Conservation (phyloP, 35 echinoderm and acorn worm genomes). For the Apostichopus parvimensis region DNA sequence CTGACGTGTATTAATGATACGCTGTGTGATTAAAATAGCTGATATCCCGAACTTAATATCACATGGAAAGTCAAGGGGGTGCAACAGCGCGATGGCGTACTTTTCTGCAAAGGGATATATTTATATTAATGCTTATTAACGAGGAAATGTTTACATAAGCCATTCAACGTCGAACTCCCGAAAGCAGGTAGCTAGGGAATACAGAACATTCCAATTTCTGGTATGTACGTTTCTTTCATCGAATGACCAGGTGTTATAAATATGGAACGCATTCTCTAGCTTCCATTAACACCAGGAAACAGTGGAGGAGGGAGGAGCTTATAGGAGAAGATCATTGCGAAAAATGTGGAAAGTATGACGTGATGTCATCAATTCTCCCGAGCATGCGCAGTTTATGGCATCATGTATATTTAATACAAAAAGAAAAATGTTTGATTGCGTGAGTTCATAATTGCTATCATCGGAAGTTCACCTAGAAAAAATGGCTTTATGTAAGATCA, state of each 20-base stretch:
- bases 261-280: conserved; percentile 26
- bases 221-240: conserved; percentile 45
- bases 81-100: neutral
- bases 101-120: conserved; percentile 24
- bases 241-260: conserved; percentile 45
- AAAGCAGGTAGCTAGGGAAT: neutral
- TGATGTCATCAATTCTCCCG: neutral
- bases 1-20: conserved; percentile 42
- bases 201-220: conserved; percentile 46
- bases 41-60: conserved; percentile 20
- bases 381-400: neutral
- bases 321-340: neutral
- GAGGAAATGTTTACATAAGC: conserved; percentile 45
- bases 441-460: too few species aligned
- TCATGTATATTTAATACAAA: neutral
- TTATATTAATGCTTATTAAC: conserved; percentile 14
- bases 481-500: too few species aligned
- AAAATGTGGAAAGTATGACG: neutral
- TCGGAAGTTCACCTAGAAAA: too few species aligned
- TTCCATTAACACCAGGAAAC: conserved; percentile 27
- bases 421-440: too few species aligned
- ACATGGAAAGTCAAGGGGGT: conserved; percentile 14
- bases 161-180: conserved; percentile 21
- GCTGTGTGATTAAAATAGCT: conserved; percentile 17
- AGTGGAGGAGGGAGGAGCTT: neutral